These are phyloP conservation scores for Luehdorfia chinensis DNA, from an alignment of 1,140 invertebrate species.

Conservation along the genomic window DNA sequence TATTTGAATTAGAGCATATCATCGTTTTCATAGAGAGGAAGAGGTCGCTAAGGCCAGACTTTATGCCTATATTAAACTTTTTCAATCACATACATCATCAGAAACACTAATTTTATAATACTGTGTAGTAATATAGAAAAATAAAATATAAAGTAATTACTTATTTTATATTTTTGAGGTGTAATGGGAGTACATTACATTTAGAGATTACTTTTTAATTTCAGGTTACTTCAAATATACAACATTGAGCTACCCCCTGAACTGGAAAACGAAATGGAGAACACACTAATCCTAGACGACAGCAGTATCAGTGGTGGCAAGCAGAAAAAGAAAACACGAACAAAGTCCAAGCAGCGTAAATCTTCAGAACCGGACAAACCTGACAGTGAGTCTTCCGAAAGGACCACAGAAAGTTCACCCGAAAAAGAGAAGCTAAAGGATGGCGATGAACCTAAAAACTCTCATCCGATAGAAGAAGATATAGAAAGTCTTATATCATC, in stretches of 20 bases:
- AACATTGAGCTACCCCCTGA: slow-evolving; percentile 83
- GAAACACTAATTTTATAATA: no score
- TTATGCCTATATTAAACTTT: no score
- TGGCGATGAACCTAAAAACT: slow-evolving; percentile 27
- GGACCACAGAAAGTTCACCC: slow-evolving; percentile 51
- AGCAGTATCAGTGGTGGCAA: slow-evolving; percentile 60
- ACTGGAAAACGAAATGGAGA: slow-evolving; percentile 70
- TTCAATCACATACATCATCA: no score
- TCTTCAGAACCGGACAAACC: slow-evolving; percentile 59
- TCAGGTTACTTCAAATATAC: slow-evolving; percentile 83
- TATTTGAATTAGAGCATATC: no score
- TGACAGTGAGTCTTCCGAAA: slow-evolving; percentile 56
- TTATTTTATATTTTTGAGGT: no score
- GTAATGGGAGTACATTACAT: no score
- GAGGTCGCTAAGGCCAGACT: no score
- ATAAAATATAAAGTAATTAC: no score
- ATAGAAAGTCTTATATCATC: slow-evolving; percentile 74
- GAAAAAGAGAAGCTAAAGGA: slow-evolving; percentile 57
- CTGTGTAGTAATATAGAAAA: no score
- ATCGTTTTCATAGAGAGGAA: no score
- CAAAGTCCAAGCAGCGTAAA: slow-evolving; percentile 76
- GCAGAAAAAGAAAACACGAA: slow-evolving; percentile 71
- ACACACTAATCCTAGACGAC: slow-evolving; percentile 59
- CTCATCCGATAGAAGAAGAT: slow-evolving; percentile 58
- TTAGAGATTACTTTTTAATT: no score